These are phyloP conservation scores for Probaryconus sp. DNA, from an alignment of 1,140 invertebrate genomes.

Conservation along the genomic window DNA sequence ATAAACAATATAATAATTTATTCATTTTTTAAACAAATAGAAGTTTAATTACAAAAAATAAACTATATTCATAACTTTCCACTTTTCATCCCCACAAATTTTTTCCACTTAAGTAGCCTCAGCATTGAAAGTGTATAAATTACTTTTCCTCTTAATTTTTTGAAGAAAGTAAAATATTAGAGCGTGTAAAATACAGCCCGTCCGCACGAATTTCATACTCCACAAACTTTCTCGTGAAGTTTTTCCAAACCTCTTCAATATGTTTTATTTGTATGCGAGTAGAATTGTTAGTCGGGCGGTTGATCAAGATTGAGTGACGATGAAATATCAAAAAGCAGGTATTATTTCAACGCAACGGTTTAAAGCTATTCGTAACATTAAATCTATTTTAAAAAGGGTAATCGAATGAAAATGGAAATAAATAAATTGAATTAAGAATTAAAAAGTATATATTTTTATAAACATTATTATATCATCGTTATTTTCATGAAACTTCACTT, in stretches of 20 bases:
- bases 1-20: neutral
- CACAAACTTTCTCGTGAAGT: neutral
- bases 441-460: too few species aligned
- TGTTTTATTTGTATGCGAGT: neutral
- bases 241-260: neutral
- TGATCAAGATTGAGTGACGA: constrained; percentile 2
- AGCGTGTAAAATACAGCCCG: neutral
- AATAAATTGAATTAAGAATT: too few species aligned
- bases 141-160: constrained; percentile 9
- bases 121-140: constrained; percentile 3
- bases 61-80: constrained; percentile 2
- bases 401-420: too few species aligned
- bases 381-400: too few species aligned
- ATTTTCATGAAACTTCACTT: too few species aligned
- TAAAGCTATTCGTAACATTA: neutral
- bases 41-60: constrained; percentile 3
- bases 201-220: neutral
- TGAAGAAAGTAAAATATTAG: too few species aligned
- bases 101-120: neutral
- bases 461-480: too few species aligned
- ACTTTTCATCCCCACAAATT: constrained; percentile 6
- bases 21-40: neutral
- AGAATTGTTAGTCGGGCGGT: neutral
- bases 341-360: neutral
- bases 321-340: constrained; percentile 1